Base-by-base conservation (phyloP, 2,113 vertebrate genomes). In the Epinephelus cyanopodus region DNA sequence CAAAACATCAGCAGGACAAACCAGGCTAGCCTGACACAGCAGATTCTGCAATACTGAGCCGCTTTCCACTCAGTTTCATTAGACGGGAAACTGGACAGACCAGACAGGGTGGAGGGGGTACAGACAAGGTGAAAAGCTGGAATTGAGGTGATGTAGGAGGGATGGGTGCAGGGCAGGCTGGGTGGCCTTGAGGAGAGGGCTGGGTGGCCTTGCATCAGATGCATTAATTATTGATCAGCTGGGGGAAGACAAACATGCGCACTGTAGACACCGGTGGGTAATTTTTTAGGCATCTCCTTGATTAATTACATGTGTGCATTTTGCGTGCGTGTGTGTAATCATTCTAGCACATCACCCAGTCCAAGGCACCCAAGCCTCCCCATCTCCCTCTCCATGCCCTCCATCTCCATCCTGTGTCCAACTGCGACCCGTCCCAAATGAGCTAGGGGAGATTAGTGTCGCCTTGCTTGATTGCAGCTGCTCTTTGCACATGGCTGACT, bases 191-290 rank as follows among this genome's bases (percentile, higher is more conserved):
- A 63, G 78, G 74, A 74, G 25, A 42, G 81, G 66, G 66, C n/a
- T 71, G 79, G 87, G 88, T 77, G 89, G 89, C 73, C 89, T 85
- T 86, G 66, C 83, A 87, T 90, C 82, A 85, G 79, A 86, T 82
- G 61, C 78, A 92, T 93, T 72, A 37, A 87, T 89, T 90, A 93
- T 91, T 92, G 91, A 94, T 93, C 85, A 86, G 72, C 66, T 89
- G 74, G 54, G 9, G 70, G 47, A 8, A 21, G 19, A 23, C 48
- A 79, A 71, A 87, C 85, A 89, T 77, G 83, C 75, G 76, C 78
- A 88, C n/a, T 78, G 67, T 23, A 23, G 39, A 57, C 62, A 81
- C 57, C 23, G 23, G 50, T 39, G 14, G 18, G 53, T 47, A 50
- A 56, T 39, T 60, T n/a, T 75, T 29, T 33, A 5, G 12, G 56